A percentile compares a stretch with the other conserved stretches of the same genome.
These are phyloP conservation scores for Herpetotheres cachinnans DNA, from an alignment of 2,113 vertebrate species.

Conservation along the genomic window DNA sequence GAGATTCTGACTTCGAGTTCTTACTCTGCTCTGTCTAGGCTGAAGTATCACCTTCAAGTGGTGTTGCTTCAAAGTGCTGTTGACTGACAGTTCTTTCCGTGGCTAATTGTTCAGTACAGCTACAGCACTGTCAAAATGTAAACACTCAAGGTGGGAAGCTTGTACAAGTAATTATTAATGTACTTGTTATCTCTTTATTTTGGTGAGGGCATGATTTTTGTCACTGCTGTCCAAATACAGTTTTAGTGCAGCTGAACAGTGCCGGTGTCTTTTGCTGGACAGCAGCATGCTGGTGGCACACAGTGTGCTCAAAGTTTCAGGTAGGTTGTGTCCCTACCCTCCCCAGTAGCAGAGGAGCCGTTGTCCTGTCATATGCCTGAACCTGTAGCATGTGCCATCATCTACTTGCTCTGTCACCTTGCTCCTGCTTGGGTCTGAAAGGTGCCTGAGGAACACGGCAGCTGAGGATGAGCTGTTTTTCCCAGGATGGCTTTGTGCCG, in stretches of 20 bases:
- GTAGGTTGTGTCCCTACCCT: not conserved
- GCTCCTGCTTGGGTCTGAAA: not conserved
- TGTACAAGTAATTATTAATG: not conserved
- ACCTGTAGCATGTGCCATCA: not conserved
- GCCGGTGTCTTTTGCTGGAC: not conserved
- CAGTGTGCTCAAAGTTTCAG: not conserved
- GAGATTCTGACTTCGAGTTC: not conserved
- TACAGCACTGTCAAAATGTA: not conserved
- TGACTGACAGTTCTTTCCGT: not conserved
- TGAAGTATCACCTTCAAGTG: not conserved
- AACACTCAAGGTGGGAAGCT: not conserved
- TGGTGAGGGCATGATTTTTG: not conserved
- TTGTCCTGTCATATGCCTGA: not conserved
- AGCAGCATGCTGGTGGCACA: not conserved
- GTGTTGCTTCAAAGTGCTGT: not conserved
- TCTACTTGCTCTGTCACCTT: not conserved
- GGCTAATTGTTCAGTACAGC: not conserved
- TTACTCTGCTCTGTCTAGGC: not conserved
- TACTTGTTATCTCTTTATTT: not conserved
- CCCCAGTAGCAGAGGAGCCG: not conserved
- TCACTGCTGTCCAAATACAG: accelerated
- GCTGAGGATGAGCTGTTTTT: not conserved
- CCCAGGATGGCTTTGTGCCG: not conserved
- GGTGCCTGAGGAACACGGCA: not conserved
- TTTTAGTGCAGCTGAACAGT: not conserved